Evolutionary conservation across 2,888 invertebrate genomes (phyloP).

Genomic region (Lycocerus yunnanus): DNA sequence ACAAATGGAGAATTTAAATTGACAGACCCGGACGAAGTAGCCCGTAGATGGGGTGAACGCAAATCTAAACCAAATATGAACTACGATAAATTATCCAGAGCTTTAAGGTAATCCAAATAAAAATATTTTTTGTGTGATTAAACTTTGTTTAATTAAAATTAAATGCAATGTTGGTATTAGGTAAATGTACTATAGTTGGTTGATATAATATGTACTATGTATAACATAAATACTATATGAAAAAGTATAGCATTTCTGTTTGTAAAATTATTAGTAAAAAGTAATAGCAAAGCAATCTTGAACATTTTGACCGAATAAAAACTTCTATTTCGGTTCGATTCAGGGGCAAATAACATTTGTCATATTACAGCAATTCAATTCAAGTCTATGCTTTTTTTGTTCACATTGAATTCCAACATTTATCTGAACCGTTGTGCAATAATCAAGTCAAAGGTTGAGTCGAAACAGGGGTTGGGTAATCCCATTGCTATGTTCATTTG

Average conservation of each 20-base stretch:
- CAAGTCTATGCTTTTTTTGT: conserved; percentile 12
- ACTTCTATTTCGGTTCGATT: conserved; percentile 43
- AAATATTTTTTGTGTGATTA: background rate
- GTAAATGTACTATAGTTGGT: no score
- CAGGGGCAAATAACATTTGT: conserved; percentile 48
- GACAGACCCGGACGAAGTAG: conserved; percentile 98
- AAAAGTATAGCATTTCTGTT: conserved; percentile 8
- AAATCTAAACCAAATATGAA: conserved; percentile 99
- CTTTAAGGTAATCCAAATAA: conserved; percentile 74
- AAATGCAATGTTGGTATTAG: no score
- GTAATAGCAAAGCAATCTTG: conserved; percentile 41
- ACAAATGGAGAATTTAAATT: conserved; percentile 98
- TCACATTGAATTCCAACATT: conserved; percentile 6
- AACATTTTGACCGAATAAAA: conserved; percentile 44
- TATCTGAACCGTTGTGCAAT: conserved; percentile 23
- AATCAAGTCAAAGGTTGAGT: conserved; percentile 31
- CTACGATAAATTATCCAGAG: conserved; percentile 97
- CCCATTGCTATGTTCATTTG: conserved; percentile 52
- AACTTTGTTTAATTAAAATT: background rate
- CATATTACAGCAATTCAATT: conserved; percentile 40
- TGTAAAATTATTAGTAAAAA: conserved; percentile 29
- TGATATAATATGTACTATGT: background rate
- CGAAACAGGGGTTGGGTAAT: conserved; percentile 46
- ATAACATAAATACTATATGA: background rate
- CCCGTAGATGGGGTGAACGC: conserved; percentile 97